Evolutionary conservation across 2,888 invertebrate genomes (phyloP).

Genomic region (Gasteruption jaculator): DNA sequence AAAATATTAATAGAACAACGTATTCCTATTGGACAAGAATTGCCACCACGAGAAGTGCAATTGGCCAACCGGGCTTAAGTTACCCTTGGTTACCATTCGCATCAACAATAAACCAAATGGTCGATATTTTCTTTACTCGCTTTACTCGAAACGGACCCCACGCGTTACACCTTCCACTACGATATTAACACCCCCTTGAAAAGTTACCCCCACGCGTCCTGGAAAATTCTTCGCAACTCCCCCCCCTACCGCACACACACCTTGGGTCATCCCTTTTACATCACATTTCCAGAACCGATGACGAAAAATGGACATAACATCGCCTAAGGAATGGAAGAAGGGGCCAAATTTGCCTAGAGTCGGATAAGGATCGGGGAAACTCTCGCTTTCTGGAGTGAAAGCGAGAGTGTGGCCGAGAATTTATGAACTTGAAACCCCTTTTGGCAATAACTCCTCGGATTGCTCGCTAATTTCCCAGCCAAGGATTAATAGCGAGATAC

Average conservation of each 20-base stretch:
- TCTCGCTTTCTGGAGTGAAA: too few relatives aligned
- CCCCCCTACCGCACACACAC: not conserved
- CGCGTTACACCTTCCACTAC: conserved; percentile 13
- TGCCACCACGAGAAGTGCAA: conserved; percentile 44
- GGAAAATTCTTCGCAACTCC: not conserved
- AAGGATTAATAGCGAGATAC: too few relatives aligned
- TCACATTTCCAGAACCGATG: too few relatives aligned
- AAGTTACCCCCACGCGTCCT: conserved; percentile 10
- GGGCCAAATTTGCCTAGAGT: too few relatives aligned
- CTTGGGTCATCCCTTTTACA: not conserved
- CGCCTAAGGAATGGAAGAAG: too few relatives aligned
- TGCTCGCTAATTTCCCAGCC: too few relatives aligned
- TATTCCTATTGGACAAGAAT: conserved; percentile 38
- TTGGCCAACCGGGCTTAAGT: conserved; percentile 42
- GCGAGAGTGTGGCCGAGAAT: too few relatives aligned
- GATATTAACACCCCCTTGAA: conserved; percentile 9
- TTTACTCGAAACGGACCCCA: too few relatives aligned
- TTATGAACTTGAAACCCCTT: too few relatives aligned
- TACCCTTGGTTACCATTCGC: conserved; percentile 48
- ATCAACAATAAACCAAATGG: conserved; percentile 46
- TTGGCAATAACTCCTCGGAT: too few relatives aligned
- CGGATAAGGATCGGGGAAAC: too few relatives aligned
- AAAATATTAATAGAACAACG: conserved; percentile 41
- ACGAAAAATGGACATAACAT: too few relatives aligned
- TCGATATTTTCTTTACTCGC: conserved; percentile 42